Percentiles rank a stretch among this genome's conserved stretches.
Conservation (phyloP, 2,888 invertebrate species). For the Anoncus sp. region DNA sequence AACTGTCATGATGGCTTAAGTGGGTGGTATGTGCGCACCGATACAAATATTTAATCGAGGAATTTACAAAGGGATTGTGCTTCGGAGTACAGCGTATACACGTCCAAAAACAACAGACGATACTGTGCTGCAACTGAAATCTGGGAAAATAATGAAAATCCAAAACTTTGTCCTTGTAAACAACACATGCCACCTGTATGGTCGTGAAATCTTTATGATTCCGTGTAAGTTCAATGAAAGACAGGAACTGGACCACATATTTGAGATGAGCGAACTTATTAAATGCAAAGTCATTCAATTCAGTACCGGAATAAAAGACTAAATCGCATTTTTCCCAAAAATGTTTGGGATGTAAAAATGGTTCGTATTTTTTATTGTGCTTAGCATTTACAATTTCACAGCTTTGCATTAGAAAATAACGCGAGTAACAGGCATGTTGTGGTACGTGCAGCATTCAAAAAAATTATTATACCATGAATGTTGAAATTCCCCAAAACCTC, state of each 20-base stretch:
- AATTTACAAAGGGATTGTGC: too few relatives aligned
- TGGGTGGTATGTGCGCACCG: too few relatives aligned
- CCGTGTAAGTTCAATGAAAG: constrained; percentile 1
- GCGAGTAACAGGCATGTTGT: too few relatives aligned
- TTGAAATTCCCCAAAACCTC: background rate
- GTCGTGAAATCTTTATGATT: constrained; percentile 32
- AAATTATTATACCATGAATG: background rate
- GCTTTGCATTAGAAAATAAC: too few relatives aligned
- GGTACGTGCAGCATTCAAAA: too few relatives aligned
- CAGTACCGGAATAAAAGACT: too few relatives aligned
- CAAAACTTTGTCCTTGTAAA: constrained; percentile 30
- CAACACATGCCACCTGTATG: constrained; percentile 35
- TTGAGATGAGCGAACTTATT: background rate
- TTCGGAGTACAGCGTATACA: constrained; percentile 46
- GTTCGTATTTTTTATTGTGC: background rate
- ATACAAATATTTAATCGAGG: too few relatives aligned
- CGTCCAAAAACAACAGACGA: constrained; percentile 47
- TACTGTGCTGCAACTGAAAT: constrained; percentile 40
- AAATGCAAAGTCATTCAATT: background rate
- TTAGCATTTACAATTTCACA: background rate
- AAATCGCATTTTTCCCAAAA: background rate
- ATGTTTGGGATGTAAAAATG: background rate
- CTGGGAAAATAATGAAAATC: constrained; percentile 37
- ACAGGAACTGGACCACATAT: background rate
- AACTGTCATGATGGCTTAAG: too few relatives aligned